Evolutionary conservation across 2,797 vertebrate genomes (phyloP).

Genomic region (Propithecus deckenii): DNA sequence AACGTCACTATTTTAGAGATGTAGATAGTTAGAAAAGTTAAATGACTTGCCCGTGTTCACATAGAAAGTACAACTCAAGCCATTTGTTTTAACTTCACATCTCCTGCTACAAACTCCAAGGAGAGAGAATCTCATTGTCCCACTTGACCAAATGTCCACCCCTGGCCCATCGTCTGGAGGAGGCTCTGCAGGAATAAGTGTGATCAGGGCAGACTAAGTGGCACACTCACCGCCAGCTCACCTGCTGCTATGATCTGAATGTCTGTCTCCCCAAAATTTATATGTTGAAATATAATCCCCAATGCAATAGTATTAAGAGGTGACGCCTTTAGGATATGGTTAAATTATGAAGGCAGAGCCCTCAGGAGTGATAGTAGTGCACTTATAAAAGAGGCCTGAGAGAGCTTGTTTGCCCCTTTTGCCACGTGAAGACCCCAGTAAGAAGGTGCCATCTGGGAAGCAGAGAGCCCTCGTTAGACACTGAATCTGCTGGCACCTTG

Average conservation of each 20-base stretch:
- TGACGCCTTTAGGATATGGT: neutral
- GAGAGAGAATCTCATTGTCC: neutral
- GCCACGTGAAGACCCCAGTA: neutral
- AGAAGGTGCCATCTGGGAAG: neutral
- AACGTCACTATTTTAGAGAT: neutral
- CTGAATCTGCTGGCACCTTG: neutral
- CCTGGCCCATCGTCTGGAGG: neutral
- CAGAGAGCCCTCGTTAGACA: neutral
- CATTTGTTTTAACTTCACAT: neutral
- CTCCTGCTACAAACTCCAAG: neutral
- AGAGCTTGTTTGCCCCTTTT: neutral
- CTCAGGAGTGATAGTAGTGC: no score
- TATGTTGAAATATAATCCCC: neutral
- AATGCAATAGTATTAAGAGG: neutral
- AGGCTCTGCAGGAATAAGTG: neutral
- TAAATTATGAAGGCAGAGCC: neutral
- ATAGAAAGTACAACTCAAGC: neutral
- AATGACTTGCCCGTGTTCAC: neutral
- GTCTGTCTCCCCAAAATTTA: neutral
- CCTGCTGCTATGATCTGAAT: neutral
- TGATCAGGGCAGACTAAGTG: neutral
- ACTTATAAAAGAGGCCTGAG: neutral
- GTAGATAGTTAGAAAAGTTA: neutral
- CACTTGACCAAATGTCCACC: neutral
- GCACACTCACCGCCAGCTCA: neutral